phyloP scores from a whole-genome alignment of 2,113 vertebrate genomes.

The Stegostoma tigrinum region DNA sequence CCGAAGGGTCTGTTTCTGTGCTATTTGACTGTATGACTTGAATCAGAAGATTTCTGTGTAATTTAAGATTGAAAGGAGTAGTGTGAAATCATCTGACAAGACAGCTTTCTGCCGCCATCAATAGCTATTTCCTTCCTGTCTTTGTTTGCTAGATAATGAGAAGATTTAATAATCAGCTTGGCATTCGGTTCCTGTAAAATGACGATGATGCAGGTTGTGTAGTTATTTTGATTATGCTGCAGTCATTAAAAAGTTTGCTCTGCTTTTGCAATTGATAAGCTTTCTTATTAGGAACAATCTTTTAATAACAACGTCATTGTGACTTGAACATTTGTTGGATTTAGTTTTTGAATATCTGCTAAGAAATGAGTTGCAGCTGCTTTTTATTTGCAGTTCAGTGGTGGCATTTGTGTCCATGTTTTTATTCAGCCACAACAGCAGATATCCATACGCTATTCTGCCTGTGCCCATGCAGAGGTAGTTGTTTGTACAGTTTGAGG shows the following conservation, averaged over 20 bases:
- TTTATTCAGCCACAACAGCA: background rate
- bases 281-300: background rate
- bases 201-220: background rate
- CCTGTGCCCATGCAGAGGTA: conserved; percentile 96
- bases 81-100: background rate
- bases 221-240: background rate
- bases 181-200: background rate
- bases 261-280: background rate
- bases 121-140: background rate
- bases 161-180: background rate
- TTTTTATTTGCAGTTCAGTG: background rate
- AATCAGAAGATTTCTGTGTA: too few species aligned
- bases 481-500: conserved; percentile 99
- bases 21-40: too few species aligned
- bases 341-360: background rate
- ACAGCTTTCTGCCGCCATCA: background rate
- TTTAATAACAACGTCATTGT: background rate
- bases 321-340: background rate
- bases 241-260: background rate
- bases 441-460: conserved; percentile 40
- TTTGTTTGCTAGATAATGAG: background rate
- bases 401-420: background rate
- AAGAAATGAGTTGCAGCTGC: background rate
- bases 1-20: too few species aligned
- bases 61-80: too few species aligned